Evolutionary conservation across 2,113 vertebrate genomes (phyloP).

Genomic region (Ptychochromis oligacanthus): DNA sequence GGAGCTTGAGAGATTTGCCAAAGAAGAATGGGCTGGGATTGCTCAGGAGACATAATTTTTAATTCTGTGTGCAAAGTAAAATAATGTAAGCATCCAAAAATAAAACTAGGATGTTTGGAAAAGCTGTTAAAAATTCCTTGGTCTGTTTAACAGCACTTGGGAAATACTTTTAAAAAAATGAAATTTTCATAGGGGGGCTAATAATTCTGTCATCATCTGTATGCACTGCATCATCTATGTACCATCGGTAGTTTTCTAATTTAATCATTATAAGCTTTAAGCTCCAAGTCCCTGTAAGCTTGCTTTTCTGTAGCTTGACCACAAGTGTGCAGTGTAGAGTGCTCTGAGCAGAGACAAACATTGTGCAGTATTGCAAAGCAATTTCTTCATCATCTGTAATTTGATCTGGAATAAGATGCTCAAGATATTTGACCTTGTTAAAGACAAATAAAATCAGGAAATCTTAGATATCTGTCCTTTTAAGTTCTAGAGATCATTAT

Average conservation of each 20-base stretch:
- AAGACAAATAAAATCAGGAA: not conserved
- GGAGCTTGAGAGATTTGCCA: too few relatives aligned
- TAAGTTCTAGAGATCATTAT: not conserved
- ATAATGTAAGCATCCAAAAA: too few relatives aligned
- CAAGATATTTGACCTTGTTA: not conserved
- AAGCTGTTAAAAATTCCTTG: too few relatives aligned
- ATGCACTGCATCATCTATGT: not conserved
- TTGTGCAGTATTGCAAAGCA: not conserved
- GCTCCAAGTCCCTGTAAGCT: not conserved
- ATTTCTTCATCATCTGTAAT: not conserved
- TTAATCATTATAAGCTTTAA: not conserved
- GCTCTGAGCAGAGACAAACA: not conserved
- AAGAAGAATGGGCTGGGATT: too few relatives aligned
- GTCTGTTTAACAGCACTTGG: too few relatives aligned
- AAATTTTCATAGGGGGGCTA: too few relatives aligned
- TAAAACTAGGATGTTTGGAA: too few relatives aligned
- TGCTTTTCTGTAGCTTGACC: not conserved
- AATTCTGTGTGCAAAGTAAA: too few relatives aligned
- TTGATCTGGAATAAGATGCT: not conserved
- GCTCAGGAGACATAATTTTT: too few relatives aligned
- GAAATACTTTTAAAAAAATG: too few relatives aligned
- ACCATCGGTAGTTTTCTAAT: not conserved
- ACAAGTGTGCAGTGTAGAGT: slow-evolving; percentile 7
- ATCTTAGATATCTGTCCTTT: not conserved
- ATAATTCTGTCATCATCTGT: too few relatives aligned